phyloP scores from a whole-genome alignment of 2,888 invertebrate species.

The Hydroisotoma schaefferi region DNA sequence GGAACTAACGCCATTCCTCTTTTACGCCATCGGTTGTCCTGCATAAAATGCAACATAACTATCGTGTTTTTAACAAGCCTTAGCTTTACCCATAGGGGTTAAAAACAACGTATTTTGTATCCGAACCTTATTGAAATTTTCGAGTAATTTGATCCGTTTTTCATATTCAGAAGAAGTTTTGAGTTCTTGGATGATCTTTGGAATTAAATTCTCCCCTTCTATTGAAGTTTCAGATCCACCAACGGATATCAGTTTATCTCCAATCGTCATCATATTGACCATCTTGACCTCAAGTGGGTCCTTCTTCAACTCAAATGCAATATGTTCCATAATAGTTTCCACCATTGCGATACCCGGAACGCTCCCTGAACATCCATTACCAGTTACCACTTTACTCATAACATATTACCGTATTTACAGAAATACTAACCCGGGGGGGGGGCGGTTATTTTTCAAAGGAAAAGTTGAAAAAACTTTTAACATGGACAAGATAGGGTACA shows the following conservation, averaged over 20 bases:
- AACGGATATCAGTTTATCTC: slow-evolving; percentile 25
- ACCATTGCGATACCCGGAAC: slow-evolving; percentile 62
- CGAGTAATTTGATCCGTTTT: slow-evolving; percentile 48
- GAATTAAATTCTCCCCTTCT: slow-evolving; percentile 24
- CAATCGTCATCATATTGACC: slow-evolving; percentile 55
- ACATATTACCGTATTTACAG: too few relatives aligned
- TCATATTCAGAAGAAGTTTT: slow-evolving; percentile 48
- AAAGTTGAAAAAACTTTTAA: too few relatives aligned
- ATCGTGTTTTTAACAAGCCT: too few relatives aligned
- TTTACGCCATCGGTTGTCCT: slow-evolving; percentile 77
- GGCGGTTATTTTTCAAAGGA: too few relatives aligned
- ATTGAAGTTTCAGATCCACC: slow-evolving; percentile 19
- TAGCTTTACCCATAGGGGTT: too few relatives aligned
- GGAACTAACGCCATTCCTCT: slow-evolving; percentile 61
- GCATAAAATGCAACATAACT: too few relatives aligned
- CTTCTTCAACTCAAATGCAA: slow-evolving; percentile 51
- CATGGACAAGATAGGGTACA: too few relatives aligned
- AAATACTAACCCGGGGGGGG: too few relatives aligned
- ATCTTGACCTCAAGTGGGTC: slow-evolving; percentile 57
- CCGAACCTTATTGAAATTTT: slow-evolving; percentile 52
- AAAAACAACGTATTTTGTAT: too few relatives aligned
- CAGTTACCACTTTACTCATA: too few relatives aligned
- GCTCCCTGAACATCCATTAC: slow-evolving; percentile 56
- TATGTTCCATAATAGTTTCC: slow-evolving; percentile 59
- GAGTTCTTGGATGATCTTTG: slow-evolving; percentile 49